phyloP scores from a whole-genome alignment of 1,140 invertebrate species.

The Megalonaias nervosa region DNA sequence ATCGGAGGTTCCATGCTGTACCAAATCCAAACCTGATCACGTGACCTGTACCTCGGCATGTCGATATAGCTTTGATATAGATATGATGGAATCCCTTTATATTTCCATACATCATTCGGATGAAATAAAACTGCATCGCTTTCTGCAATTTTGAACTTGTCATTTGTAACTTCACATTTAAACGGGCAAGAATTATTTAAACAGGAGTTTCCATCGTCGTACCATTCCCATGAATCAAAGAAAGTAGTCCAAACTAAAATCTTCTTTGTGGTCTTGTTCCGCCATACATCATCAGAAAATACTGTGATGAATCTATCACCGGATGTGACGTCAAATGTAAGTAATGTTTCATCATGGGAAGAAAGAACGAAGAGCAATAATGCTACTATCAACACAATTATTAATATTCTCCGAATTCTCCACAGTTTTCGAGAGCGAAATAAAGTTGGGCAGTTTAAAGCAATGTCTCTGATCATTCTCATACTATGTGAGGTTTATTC shows the following conservation, averaged over 20 bases:
- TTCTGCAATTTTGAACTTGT: slow-evolving; percentile 36
- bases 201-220: background rate
- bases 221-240: slow-evolving; percentile 4
- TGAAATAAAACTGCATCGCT: slow-evolving; percentile 61
- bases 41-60: slow-evolving; percentile 38
- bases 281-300: too few species aligned
- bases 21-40: slow-evolving; percentile 53
- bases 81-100: slow-evolving; percentile 10
- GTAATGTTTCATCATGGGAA: too few species aligned
- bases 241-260: slow-evolving; percentile 34
- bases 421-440: too few species aligned
- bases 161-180: slow-evolving; percentile 45
- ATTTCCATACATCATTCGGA: slow-evolving; percentile 41
- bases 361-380: too few species aligned
- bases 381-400: too few species aligned
- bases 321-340: too few species aligned
- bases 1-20: slow-evolving; percentile 53
- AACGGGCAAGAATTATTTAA: slow-evolving; percentile 4
- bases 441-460: too few species aligned
- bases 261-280: background rate
- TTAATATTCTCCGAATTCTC: too few species aligned
- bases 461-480: too few species aligned
- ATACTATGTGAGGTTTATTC: too few species aligned
- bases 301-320: too few species aligned
- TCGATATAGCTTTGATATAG: slow-evolving; percentile 21